Conservation (phyloP, 1,140 invertebrate genomes). For the Odontomachus brunneus region DNA sequence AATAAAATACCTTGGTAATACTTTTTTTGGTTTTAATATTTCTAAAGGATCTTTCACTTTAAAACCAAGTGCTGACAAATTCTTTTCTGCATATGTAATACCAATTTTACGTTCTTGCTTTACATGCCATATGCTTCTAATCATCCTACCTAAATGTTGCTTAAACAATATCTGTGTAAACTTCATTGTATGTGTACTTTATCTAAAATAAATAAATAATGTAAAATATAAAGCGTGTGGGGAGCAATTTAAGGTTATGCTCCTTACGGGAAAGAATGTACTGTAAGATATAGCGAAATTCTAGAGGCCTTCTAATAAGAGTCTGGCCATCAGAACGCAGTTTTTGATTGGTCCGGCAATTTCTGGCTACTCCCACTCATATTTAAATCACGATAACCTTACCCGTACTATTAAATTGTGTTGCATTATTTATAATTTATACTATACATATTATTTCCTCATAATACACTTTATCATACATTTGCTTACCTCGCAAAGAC, state of each 20-base stretch:
- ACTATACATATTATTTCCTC: too few species aligned
- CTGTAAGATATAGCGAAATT: too few species aligned
- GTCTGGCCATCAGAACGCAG: too few species aligned
- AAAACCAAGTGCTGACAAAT: constrained; percentile 85
- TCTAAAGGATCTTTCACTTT: constrained; percentile 86
- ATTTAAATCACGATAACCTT: too few species aligned
- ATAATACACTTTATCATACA: too few species aligned
- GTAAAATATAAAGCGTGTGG: too few species aligned
- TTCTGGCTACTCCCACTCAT: too few species aligned
- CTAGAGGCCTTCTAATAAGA: too few species aligned
- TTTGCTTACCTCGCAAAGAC: too few species aligned
- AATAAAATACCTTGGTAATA: constrained; percentile 39
- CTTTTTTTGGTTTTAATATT: constrained; percentile 82
- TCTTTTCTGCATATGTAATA: constrained; percentile 85
- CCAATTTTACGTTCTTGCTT: constrained; percentile 86
- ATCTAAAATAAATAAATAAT: constrained; percentile 37
- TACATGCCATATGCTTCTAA: constrained; percentile 88
- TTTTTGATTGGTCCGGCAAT: too few species aligned
- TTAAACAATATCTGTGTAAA: constrained; percentile 87
- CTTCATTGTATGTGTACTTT: constrained; percentile 85
- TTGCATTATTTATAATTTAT: too few species aligned
- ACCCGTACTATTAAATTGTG: too few species aligned
- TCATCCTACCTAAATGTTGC: constrained; percentile 90
- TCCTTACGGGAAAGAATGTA: background rate
- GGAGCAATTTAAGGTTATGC: constrained; percentile 21